A percentile compares a stretch with the other conserved stretches of the same genome.
Evolutionary conservation across 2,888 invertebrate species (phyloP).

Genomic region (Autographa pulchrina): DNA sequence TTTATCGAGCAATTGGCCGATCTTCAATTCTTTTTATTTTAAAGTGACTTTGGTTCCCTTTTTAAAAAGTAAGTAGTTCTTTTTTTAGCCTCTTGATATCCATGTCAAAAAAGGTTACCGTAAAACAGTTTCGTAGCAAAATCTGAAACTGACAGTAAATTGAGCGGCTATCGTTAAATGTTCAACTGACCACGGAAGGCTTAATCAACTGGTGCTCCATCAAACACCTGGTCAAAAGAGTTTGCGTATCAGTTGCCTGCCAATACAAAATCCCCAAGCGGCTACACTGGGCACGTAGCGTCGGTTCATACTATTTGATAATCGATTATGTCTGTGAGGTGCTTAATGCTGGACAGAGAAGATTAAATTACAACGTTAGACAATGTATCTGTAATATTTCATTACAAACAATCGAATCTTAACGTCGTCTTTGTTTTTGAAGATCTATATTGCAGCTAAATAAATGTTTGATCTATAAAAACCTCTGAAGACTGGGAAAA

Average conservation of each 20-base stretch:
- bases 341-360: neutral
- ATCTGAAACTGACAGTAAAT: neutral
- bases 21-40: neutral
- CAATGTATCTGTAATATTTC: no score
- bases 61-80: no score
- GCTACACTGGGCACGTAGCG: neutral
- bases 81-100: no score
- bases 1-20: neutral
- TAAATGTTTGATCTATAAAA: no score
- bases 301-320: neutral
- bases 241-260: neutral
- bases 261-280: neutral
- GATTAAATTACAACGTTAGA: no score
- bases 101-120: no score
- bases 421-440: no score
- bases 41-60: neutral
- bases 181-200: neutral
- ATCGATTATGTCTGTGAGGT: neutral
- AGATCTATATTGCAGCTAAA: no score
- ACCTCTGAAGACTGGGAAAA: no score
- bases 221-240: constrained; percentile 1
- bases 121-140: no score
- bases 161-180: neutral
- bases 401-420: no score
- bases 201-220: neutral